Conservation (phyloP, 2,888 invertebrate species). For the Polydrusus tereticollis region DNA sequence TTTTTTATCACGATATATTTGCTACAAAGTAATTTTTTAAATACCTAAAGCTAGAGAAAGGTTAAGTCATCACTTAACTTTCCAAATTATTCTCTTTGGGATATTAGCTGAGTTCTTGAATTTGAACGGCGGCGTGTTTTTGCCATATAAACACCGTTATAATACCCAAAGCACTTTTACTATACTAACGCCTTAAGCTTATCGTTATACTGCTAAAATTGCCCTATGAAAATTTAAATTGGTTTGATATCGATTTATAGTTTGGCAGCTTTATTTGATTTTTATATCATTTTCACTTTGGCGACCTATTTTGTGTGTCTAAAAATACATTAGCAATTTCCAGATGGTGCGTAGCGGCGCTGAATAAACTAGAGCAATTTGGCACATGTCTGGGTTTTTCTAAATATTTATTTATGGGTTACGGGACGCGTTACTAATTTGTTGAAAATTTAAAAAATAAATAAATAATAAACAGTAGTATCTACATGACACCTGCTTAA, state of each 20-base stretch:
- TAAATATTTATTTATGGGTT: constrained; percentile 10
- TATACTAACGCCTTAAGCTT: too few species aligned
- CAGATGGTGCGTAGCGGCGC: constrained; percentile 8
- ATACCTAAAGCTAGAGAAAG: too few species aligned
- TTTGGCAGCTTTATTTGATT: constrained; percentile 3
- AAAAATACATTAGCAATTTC: constrained; percentile 20
- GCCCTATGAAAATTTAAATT: not conserved
- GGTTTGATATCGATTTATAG: constrained; percentile 7
- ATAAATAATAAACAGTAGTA: not conserved
- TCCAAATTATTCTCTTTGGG: too few species aligned
- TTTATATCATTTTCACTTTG: constrained; percentile 24
- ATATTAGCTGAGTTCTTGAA: too few species aligned
- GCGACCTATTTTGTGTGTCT: constrained; percentile 16
- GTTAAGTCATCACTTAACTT: too few species aligned
- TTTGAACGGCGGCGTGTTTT: too few species aligned
- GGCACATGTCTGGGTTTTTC: constrained; percentile 21
- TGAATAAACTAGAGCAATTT: constrained; percentile 10
- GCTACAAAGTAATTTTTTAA: too few species aligned
- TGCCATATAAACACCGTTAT: too few species aligned
- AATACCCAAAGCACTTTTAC: too few species aligned
- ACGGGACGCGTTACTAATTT: constrained; percentile 1
- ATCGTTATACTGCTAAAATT: not conserved
- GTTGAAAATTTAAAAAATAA: constrained; percentile 9
- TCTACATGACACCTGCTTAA: not conserved
- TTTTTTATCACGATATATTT: too few species aligned